Conservation (phyloP, 2,888 invertebrate species). For the Panzeria rudis region DNA sequence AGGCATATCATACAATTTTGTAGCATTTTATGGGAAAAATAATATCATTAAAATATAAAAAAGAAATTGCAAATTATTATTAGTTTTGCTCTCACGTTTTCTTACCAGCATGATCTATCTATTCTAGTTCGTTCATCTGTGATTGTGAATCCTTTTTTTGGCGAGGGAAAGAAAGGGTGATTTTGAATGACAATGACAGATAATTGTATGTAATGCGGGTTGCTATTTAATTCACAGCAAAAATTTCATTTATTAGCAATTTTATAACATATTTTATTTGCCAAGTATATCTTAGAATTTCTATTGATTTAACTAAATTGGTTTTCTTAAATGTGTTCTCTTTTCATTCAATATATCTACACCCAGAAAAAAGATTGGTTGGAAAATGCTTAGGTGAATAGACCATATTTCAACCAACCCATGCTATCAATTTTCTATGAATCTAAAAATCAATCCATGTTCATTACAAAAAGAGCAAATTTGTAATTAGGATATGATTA, state of each 20-base stretch:
- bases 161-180: slow-evolving; percentile 17
- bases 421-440: no score
- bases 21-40: slow-evolving; percentile 38
- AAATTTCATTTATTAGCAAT: neutral
- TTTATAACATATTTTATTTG: neutral
- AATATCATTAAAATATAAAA: slow-evolving; percentile 1
- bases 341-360: no score
- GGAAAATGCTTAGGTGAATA: no score
- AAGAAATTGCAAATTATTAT: slow-evolving; percentile 33
- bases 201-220: slow-evolving; percentile 19
- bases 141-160: slow-evolving; percentile 27
- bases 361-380: no score
- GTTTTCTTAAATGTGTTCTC: no score
- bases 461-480: no score
- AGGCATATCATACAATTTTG: neutral
- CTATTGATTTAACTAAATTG: no score
- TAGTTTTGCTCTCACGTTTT: slow-evolving; percentile 27
- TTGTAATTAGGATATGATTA: no score
- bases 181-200: slow-evolving; percentile 12
- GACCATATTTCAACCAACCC: no score
- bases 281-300: neutral
- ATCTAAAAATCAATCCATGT: no score
- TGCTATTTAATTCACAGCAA: neutral
- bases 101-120: slow-evolving; percentile 20
- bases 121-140: slow-evolving; percentile 3